These are phyloP conservation scores for Lomographa bimaculata DNA, from an alignment of 2,888 invertebrate species.

Conservation along the genomic window DNA sequence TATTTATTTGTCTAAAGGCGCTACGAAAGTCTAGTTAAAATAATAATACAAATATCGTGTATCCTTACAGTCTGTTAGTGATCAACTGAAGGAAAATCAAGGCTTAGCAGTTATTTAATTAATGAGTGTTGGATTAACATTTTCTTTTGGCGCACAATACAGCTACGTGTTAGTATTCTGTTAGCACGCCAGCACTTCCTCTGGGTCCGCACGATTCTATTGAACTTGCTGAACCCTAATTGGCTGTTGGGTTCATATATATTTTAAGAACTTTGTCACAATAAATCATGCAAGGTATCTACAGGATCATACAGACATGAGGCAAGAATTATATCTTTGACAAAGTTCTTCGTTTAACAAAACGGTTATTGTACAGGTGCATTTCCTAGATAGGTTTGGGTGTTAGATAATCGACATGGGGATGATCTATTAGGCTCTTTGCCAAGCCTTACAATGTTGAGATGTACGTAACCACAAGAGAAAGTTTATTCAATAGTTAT, in stretches of 20 bases:
- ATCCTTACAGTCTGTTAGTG: slow-evolving; percentile 52
- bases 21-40: slow-evolving; percentile 18
- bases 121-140: slow-evolving; percentile 75
- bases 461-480: too few species aligned
- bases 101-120: slow-evolving; percentile 70
- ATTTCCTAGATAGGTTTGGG: neutral
- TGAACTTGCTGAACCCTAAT: slow-evolving; percentile 39
- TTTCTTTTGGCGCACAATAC: slow-evolving; percentile 74
- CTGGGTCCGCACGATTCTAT: slow-evolving; percentile 50
- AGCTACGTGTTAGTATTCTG: slow-evolving; percentile 65
- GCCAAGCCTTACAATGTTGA: too few species aligned
- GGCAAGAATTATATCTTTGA: neutral
- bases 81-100: slow-evolving; percentile 76
- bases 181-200: slow-evolving; percentile 59
- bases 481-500: too few species aligned
- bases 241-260: slow-evolving; percentile 15
- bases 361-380: neutral
- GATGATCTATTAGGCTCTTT: too few species aligned
- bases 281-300: neutral
- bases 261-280: slow-evolving; percentile 3
- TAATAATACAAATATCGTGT: slow-evolving; percentile 48
- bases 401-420: too few species aligned
- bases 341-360: slow-evolving; percentile 2
- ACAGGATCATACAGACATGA: neutral
- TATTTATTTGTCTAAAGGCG: slow-evolving; percentile 7